Base-by-base conservation (phyloP, 2,113 vertebrate species). In the Microtus ochrogaster region DNA sequence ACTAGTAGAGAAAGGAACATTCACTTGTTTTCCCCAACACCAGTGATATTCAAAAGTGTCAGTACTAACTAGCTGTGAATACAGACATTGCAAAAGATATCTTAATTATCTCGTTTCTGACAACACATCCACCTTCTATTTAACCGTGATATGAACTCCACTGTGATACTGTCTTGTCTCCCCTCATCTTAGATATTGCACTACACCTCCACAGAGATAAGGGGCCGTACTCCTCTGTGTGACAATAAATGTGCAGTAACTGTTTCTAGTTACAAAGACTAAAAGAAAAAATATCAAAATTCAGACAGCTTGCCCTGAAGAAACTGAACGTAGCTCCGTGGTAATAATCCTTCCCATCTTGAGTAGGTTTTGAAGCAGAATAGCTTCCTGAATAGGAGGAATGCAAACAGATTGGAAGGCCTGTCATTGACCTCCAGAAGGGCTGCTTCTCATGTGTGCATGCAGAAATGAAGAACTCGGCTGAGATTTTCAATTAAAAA, bases 241-340 rank as follows among this genome's bases (percentile, higher is more conserved):
- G 14, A 17, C 22, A 92, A 41, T 85, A 77, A 90, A 93, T 92
- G 55, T 63, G 94, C 95, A 93, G 41, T 68, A 96, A 94, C 82
- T 90, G 49, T 95, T 95, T 93, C 83, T 9, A 26, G 74, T 79
- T 95, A 94, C 92, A 95, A 97, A 97, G 89, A 88, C 49, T 89
- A 22, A 74, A 94, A 28, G 55, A 87, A 92, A 96, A 84, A 58
- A 39, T 86, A 82, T 91, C 74, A 72, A 92, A 97, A 93, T 90
- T 93, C 94, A 93, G 92, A 88, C 84, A 85, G 52, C 47, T 92
- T 92, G 11, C 88, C 86, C 81, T 73, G 30, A 68, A 96, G 81
- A 96, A 94, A 92, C 44, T 22, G 86, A 90, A 91, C 92, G 89
- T 73, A 91, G 65, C 88, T 88, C 84, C 83, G 70, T 93, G 19